Evolutionary conservation across 2,797 vertebrate genomes (phyloP).

Genomic region (Tympanoctomys barrerae): DNA sequence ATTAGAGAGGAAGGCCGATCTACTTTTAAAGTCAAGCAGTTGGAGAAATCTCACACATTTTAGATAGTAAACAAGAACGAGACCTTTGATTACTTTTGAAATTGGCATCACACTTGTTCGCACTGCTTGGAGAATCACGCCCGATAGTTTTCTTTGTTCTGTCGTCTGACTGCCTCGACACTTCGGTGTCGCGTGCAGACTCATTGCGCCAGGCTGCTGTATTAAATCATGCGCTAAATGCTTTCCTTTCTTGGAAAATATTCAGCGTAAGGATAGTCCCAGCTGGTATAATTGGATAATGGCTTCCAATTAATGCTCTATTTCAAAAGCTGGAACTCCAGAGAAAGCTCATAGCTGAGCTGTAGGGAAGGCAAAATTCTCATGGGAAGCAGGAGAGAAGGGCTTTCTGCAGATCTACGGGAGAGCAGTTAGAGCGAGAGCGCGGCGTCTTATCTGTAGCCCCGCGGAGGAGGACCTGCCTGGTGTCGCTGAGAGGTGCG

Average conservation of each 20-base stretch:
- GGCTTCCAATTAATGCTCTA: conserved; percentile 84
- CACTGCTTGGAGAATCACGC: conserved; percentile 53
- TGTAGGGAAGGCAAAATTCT: conserved; percentile 78
- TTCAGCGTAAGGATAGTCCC: conserved; percentile 76
- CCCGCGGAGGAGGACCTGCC: conserved; percentile 63
- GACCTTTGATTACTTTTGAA: conserved; percentile 51
- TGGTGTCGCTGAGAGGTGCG: not conserved
- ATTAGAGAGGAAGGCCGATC: conserved; percentile 24
- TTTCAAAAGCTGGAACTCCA: conserved; percentile 79
- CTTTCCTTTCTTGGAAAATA: conserved; percentile 79
- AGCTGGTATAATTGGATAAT: conserved; percentile 84
- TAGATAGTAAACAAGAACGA: conserved; percentile 1
- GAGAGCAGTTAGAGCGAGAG: conserved; percentile 77
- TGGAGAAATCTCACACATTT: conserved; percentile 28
- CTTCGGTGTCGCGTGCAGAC: conserved; percentile 41
- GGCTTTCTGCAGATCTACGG: conserved; percentile 70
- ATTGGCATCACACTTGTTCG: not conserved
- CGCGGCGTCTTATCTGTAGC: conserved; percentile 74
- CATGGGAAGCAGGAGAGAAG: conserved; percentile 72
- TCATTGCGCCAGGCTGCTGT: conserved; percentile 56
- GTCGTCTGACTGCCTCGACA: not conserved
- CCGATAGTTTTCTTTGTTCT: not conserved
- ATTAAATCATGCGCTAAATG: conserved; percentile 79
- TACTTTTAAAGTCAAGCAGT: conserved; percentile 61
- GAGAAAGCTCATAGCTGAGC: conserved; percentile 75